Percentiles rank a stretch among this genome's conserved stretches.
phyloP scores from a whole-genome alignment of 1,140 invertebrate species.

The Thaumatotibia leucotreta region DNA sequence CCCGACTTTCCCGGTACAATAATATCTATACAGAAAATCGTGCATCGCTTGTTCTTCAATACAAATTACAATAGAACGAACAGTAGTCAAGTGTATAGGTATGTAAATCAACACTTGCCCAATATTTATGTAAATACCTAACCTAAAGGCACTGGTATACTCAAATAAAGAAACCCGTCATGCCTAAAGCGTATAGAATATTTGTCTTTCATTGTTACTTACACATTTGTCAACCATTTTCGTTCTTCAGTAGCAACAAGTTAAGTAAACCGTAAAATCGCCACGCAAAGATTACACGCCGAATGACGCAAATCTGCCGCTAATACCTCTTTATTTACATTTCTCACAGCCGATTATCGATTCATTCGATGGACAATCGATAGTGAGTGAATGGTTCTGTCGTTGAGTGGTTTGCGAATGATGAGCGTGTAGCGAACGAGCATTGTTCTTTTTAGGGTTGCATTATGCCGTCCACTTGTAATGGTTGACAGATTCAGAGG shows the following conservation, averaged over 20 bases:
- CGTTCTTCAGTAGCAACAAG: neutral
- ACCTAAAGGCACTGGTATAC: neutral
- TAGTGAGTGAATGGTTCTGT: neutral
- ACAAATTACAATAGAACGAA: no score
- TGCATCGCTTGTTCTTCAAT: no score
- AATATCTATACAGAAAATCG: no score
- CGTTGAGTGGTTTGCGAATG: conserved; percentile 7
- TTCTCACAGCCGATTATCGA: conserved; percentile 14
- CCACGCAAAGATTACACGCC: conserved; percentile 1
- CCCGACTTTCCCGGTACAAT: no score
- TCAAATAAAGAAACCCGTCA: neutral
- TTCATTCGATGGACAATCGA: conserved; percentile 7
- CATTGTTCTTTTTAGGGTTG: conserved; percentile 13
- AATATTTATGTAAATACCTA: neutral
- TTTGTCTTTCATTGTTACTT: neutral
- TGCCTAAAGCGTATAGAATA: neutral
- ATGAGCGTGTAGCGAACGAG: conserved; percentile 1
- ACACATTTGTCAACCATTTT: neutral
- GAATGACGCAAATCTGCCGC: conserved; percentile 7
- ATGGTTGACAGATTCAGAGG: neutral
- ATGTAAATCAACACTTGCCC: neutral
- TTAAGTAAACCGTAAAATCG: conserved; percentile 13
- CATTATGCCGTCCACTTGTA: conserved; percentile 9
- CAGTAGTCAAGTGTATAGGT: neutral
- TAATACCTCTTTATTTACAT: conserved; percentile 11